Percentiles rank a stretch among this genome's conserved stretches.
phyloP scores from a whole-genome alignment of 64 coral and sea anemone genomes.

The Acropora tenuis region DNA sequence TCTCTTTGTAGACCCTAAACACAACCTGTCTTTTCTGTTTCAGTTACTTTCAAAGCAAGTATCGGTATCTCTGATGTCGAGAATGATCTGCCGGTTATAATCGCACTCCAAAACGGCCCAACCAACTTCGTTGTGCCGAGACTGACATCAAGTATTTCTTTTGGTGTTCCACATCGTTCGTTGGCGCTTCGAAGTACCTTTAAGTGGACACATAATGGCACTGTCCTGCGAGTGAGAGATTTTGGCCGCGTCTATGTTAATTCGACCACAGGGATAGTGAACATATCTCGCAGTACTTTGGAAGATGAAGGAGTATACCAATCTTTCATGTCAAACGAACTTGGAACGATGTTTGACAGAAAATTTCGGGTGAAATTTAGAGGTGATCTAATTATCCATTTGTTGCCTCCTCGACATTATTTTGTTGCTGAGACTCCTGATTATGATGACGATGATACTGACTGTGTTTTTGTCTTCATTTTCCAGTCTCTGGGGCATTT shows the following conservation, averaged over 20 bases:
- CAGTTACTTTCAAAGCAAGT: constrained; percentile 25
- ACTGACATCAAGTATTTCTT: not conserved
- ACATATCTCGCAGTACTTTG: not conserved
- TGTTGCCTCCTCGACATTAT: no score
- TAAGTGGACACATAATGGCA: constrained; percentile 12
- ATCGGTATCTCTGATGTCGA: not conserved
- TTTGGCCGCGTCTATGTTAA: no score
- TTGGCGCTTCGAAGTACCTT: not conserved
- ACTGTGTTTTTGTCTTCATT: not conserved
- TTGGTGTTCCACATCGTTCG: not conserved
- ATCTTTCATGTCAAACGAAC: constrained; percentile 37
- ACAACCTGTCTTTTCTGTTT: not conserved
- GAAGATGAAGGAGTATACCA: constrained; percentile 48
- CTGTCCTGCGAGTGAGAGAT: not conserved
- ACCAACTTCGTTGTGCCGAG: not conserved
- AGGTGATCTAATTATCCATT: not conserved
- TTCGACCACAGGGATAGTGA: not conserved
- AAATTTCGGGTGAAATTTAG: constrained; percentile 19
- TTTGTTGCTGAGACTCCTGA: no score
- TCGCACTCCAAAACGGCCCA: not conserved
- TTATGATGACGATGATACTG: not conserved
- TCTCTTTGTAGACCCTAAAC: no score
- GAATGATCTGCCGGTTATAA: not conserved
- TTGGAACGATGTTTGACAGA: constrained; percentile 28
- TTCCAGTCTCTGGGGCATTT: not conserved